These are phyloP conservation scores for Emesis furor DNA, from an alignment of 2,888 invertebrate species.

Conservation along the genomic window DNA sequence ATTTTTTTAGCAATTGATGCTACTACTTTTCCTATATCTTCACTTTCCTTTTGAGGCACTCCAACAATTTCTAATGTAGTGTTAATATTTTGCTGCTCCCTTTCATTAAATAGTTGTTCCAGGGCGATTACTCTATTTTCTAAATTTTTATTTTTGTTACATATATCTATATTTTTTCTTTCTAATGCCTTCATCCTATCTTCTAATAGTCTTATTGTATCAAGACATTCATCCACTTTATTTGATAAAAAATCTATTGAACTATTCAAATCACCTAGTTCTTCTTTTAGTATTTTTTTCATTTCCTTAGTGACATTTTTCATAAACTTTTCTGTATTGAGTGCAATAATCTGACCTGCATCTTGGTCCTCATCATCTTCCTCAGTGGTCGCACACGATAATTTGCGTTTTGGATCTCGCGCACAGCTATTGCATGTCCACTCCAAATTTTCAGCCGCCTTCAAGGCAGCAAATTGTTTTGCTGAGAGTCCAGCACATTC, in stretches of 20 bases:
- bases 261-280: neutral
- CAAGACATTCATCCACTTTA: neutral
- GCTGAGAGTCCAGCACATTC: neutral
- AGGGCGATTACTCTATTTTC: neutral
- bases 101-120: neutral
- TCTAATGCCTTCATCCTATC: neutral
- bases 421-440: too few species aligned
- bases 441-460: too few species aligned
- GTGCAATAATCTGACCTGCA: too few species aligned
- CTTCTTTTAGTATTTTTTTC: neutral
- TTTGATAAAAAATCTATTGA: neutral
- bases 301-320: too few species aligned
- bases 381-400: too few species aligned
- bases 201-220: neutral
- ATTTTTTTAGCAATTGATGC: neutral
- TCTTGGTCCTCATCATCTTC: too few species aligned
- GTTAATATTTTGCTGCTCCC: neutral
- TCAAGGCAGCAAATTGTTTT: too few species aligned
- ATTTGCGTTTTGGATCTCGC: too few species aligned
- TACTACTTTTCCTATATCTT: too few species aligned
- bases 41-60: too few species aligned
- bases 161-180: neutral
- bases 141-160: neutral
- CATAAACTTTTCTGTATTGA: too few species aligned
- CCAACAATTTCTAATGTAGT: too few species aligned